Base-by-base conservation (phyloP, 2,113 vertebrate species). In the Ellobius talpinus region DNA sequence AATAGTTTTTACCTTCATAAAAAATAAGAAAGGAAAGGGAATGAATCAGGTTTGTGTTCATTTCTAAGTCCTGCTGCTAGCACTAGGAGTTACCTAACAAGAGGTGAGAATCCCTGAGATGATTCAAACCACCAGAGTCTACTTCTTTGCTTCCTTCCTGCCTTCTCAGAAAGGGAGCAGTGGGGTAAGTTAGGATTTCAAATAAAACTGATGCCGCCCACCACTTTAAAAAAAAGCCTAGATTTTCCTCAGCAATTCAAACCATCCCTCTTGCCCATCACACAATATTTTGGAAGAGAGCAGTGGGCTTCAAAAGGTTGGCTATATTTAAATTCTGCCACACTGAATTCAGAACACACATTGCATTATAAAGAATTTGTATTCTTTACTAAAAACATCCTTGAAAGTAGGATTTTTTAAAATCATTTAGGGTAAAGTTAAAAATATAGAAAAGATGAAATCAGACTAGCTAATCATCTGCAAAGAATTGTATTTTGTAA, bases 381-480 rank as follows among this genome's bases (percentile, higher is more conserved):
- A 50, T 70, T 97, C 39, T 82, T 95, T 72, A 97, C 31, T 93
- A 88, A 95, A 93, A 97, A 87, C 42, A 97, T 77, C 23, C 17
- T 93, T 95, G n/a, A 24, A 70, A 87, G 70, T 92, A 93, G 86
- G 39, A 88, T 79, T 58, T 79, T 84, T 85, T 58, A 24, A 19
- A 55, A 39, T 13, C 91, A 95, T 66, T 91, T 94, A 89, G 6
- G 24, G 24, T 82, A 91, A 87, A 78, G 14, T 39, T 21, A 87
- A 39, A 96, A 87, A 78, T 94, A 52, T 29, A 92, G 24, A 45
- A 87, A 76, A 93, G n/a, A 9, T 73, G 7, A 88, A 92, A 89
- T 90, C 74, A 93, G 33, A 88, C 87, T 72, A 96, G 45, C 12
- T 85, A 90, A 92, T 29, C 47, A 90, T 81, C 31, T 87, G 8